Evolutionary conservation across 2,113 vertebrate genomes (phyloP), one percentile per base, ranked within the genome.

Genomic region (Apteryx owenii): DNA sequence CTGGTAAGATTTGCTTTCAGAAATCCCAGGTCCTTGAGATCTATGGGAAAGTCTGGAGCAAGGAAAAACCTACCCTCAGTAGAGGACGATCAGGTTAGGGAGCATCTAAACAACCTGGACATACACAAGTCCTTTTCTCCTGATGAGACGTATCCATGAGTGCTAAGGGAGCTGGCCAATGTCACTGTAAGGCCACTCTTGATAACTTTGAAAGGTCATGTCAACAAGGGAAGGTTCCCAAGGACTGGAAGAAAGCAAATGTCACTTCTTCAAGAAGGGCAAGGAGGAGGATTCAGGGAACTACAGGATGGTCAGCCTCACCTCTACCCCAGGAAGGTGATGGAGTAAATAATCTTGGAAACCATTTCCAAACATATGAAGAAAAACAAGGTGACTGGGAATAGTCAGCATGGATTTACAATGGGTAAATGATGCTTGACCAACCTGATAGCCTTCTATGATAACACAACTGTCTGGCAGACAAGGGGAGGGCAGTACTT

Each of bases 361-460:
- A 66, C 61, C 18, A 46, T 25, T 78, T 85, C 44, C n/a, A 85
- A 77, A 73, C 19, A 40, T 6, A 21, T 0, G 0, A 81, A 38
- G 38, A 38, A 78, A 14, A 85, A 81, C 33, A 78, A 50, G 7
- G 22, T 44, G 29, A 9, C 4, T 88, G n/a, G 48, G 50, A 94
- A 90, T 2, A 69, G 75, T 16, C 64, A 73, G 36, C 25, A 18
- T 7, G 5, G 42, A 50, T 70, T 72, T 54, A 73, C 9, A 31
- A 0, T 18, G 13, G 11, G 78, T 78, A 84, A 85, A 16, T 0
- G 0, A 61, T 4, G 22, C 54, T n/a, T 12, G 40, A 80, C 20
- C 36, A 83, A n/a, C 33, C 28, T 29, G 40, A 79, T 4, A 86
- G 9, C 8, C 48, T 91, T 48, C 56, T 3, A 62, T 22, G 33